Base-by-base conservation (phyloP, 2,888 invertebrate species). In the Drosophila koepferae region DNA sequence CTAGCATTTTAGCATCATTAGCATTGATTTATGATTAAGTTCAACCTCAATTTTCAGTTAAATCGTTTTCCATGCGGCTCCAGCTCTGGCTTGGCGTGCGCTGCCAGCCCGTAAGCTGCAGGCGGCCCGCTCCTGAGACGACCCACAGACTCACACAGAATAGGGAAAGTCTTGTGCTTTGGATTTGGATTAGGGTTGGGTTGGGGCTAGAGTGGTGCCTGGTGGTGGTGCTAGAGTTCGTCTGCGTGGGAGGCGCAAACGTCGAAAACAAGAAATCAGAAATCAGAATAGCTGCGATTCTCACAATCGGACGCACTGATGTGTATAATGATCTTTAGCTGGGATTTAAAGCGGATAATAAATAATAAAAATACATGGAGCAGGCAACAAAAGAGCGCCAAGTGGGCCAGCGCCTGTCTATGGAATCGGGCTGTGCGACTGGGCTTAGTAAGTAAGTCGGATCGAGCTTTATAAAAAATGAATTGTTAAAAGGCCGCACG, bases 11-110 rank as follows among this genome's bases (percentile, higher is more conserved):
- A 86, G 91, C 91, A 92, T 92, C 92, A 92, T 92, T 92, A 92
- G 92, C 90, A 90, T 91, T 92, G 92, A 92, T 92, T 92, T 92
- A 92, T 92, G 92, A 91, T 91, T 90, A 90, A 89, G 91, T 92
- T 89, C 89, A 89, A 90, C 90, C 92, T 91, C 91, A 92, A 91
- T 92, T 91, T 92, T 90, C 90, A 89, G 89, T 87, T 91, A 90
- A 90, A 90, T 90, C 90, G 88, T 89, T 89, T 90, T 87, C 86
- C 80, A 74, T 77, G 81, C 78, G 31, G 49, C 49, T 49, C 49
- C 75, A 54, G 48, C 65, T 79, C 63, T 49, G 53, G 53, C 61
- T 65, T 44, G 63, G 59, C 63, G 64, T 59, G 64, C 44, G n/a
- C 43, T 59, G 16, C 48, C 58, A 48, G 44, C 14, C 53, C 44